Base-by-base conservation (phyloP, 2,888 invertebrate species). In the Aspidiotus rigidus region DNA sequence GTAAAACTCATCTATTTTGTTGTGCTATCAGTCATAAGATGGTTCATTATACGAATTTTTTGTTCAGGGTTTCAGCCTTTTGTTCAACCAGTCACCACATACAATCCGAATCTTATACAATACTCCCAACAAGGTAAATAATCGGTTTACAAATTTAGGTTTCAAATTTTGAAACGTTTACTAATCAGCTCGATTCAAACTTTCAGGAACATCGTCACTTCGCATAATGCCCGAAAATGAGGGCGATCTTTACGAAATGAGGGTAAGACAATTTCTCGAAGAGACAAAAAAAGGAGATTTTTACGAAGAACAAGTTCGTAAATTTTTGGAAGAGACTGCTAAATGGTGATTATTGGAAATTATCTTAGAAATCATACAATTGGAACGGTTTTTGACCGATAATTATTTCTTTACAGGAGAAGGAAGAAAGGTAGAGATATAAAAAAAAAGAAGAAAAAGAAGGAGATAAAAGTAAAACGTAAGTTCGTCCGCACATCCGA, bases 291-390 rank as follows among this genome's bases (percentile, higher is more conserved):
- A 80, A 17, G 91, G 91, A 76, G 89, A 89, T 0, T 90, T 91
- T 77, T 92, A 91, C 75, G 89, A 90, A 77, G 88, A 87, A 71
- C 89, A 88, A 76, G 90, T 92, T 70, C 85, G 90, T n/a, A 90
- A 87, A 78, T 88, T 91, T 78, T 80, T 92, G 70, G 89, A 89
- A 75, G 90, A 91, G 75, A 89, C 89, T 0, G 86, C 86, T 42
- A 86, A 88, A 75, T 90, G 89, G 76, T 76, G 70, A 74, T 72
- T 70, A 44, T 57, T 39, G 28, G 1, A 28, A 28, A 28, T 28
- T 28, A 28, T 28, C 5, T 28, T 5, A 3, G 28, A 28, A 28
- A 28, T 3, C 28, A 28, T 1, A 3, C 53, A 55, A 5, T 55
- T 2, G 7, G 10, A 2, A 55, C 5, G 53, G n/a, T 53, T n/a